phyloP scores from a whole-genome alignment of 2,888 invertebrate species.

The Tachina fera region DNA sequence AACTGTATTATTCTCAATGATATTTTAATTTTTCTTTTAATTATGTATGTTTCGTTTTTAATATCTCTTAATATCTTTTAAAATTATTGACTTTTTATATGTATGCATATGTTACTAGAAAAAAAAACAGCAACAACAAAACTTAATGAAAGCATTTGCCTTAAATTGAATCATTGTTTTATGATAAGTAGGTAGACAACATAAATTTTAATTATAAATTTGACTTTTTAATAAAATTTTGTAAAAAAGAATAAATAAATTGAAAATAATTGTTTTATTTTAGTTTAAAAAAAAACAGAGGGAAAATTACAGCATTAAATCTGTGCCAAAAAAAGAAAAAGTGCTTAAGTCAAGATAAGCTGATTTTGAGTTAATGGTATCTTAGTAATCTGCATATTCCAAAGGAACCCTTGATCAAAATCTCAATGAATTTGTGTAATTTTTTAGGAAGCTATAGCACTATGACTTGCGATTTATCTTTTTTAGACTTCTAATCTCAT shows the following conservation, averaged over 20 bases:
- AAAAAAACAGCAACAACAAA: neutral
- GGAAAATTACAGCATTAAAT: too few species aligned
- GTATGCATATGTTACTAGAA: neutral
- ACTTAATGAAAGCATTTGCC: conserved; percentile 31
- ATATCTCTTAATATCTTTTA: conserved; percentile 4
- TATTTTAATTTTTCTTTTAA: neutral
- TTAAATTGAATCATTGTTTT: conserved; percentile 52
- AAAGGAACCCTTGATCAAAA: too few species aligned
- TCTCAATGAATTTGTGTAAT: too few species aligned
- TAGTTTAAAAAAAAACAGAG: too few species aligned
- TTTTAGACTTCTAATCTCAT: too few species aligned
- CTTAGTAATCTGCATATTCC: too few species aligned
- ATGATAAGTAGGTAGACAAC: conserved; percentile 56
- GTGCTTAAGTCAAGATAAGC: too few species aligned
- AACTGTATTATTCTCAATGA: conserved; percentile 9
- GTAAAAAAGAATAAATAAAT: conserved; percentile 18
- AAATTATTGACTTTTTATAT: conserved; percentile 35
- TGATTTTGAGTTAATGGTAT: too few species aligned
- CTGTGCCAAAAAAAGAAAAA: too few species aligned
- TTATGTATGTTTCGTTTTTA: neutral
- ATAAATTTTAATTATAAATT: conserved; percentile 23
- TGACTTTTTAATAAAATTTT: conserved; percentile 45
- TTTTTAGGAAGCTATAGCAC: too few species aligned
- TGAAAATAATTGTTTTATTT: neutral
- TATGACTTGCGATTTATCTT: too few species aligned